Base-by-base conservation (phyloP, 1,140 invertebrate genomes). In the Aleiodes sp. region DNA sequence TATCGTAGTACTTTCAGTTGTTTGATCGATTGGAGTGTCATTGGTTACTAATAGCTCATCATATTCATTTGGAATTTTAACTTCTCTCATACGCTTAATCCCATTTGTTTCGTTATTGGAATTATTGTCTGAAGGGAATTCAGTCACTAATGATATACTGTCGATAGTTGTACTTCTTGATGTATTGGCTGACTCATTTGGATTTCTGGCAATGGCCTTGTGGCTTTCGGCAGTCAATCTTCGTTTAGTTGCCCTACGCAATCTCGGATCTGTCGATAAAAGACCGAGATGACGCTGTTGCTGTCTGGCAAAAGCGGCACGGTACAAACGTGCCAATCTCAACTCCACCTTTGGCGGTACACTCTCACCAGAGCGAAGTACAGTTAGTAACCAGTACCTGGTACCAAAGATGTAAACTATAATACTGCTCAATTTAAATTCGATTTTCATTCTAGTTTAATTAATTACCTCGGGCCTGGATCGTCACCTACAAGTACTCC, bases 341-440 rank as follows among this genome's bases (percentile, higher is more conserved):
- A 86, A 70, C 71, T 88, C 87, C 7, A 88, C 78, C 61, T 84
- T 83, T 1, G 79, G 74, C 21, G 81, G 84, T 21, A 83, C 75
- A 1, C 56, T 74, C 67, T 80, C 79, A 2, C 80, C 80, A 29
- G 89, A 79, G 74, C 89, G 78, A 41, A 94, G 87, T 28, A 94
- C 91, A 2, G 94, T 95, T 1, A 94, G 78, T 31, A 95, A 79
- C 94, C 94, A 95, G 81, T 94, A 95, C 24, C 92, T 85, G 26
- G n/a, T n/a, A 9, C 46, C 46, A 52, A 52, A 26, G 4, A 26
- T 31, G 24, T 2, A 28, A 24, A 56, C 14, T 56, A 10, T 56
- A 28, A 56, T 10, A 19, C 0, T 9, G 8, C 26, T 56, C 9
- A 56, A 28, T 9, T 28, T 56, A 24, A 56, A 46, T 16, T 46